Evolutionary conservation across 2,888 invertebrate genomes (phyloP), one percentile per base, ranked within the genome.

Genomic region (Syrphus vitripennis): DNA sequence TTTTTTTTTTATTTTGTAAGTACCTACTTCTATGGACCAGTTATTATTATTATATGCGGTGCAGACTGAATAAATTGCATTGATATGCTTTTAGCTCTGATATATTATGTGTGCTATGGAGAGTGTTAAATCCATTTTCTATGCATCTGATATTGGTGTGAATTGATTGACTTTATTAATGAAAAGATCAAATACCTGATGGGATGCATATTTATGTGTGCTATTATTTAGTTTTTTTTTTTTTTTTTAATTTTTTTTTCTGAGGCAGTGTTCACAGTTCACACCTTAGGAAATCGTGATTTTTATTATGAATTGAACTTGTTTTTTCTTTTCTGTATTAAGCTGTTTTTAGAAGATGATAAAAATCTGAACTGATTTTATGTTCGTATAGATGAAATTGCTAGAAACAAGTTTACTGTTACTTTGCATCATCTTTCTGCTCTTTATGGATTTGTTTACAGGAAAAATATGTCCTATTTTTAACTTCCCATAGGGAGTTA

Each of bases 131-230:
- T 29, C 40, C 45, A 74, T 79, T 40, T 29, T 65, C 29, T 45
- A 19, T 45, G 26, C 10, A 55, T 29, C n/a, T 42, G 19, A 14
- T 34, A 21, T 19, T 16, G 10, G 71, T 69, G 76, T 84, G 81
- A 84, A 81, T 81, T 76, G 81, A 84, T 81, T 81, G 81, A 71
- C 71, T 76, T 71, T 71, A 84, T 80, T 57, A 80, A 77, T 77
- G 55, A 53, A 71, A 75, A 79, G 79, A 75, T 74, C 63, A 70
- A 83, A 76, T 57, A 57, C 63, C 74, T 34, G 76, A 84, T 84
- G 80, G 80, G 69, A 67, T 75, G 72, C 37, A 59, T 65, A 37
- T 67, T 76, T 72, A 78, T 72, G 83, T 71, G 57, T 67, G 34
- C 21, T 24, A 24, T 67, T 65, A 65, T 29, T 31, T 2, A 45